Conservation (phyloP, 2,888 invertebrate genomes). For the Luperina testacea region DNA sequence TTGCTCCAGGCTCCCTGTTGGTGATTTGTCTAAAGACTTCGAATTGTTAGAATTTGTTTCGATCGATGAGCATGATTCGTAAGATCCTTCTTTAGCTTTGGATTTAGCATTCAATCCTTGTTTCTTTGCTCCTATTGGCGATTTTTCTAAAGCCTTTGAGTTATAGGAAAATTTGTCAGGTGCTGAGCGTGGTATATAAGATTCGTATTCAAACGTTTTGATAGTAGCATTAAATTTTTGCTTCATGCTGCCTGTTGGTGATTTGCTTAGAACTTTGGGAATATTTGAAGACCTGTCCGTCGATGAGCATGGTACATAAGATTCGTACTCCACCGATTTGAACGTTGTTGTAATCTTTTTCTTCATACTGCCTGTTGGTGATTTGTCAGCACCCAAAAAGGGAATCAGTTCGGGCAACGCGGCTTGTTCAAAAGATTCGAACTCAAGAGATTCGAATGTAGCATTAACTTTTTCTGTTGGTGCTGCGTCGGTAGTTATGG, state of each 20-base stretch:
- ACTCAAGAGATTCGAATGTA: slow-evolving; percentile 1
- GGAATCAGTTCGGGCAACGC: background rate
- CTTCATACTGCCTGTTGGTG: slow-evolving; percentile 25
- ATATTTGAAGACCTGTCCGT: background rate
- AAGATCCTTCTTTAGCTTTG: slow-evolving; percentile 10
- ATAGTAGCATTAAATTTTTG: slow-evolving; percentile 26
- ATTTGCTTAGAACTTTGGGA: slow-evolving; percentile 2
- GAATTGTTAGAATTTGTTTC: slow-evolving; percentile 4
- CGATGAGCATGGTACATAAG: slow-evolving; percentile 2
- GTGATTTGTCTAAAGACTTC: background rate
- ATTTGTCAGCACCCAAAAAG: slow-evolving; percentile 5
- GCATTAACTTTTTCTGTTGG: slow-evolving; percentile 2
- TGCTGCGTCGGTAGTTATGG: background rate
- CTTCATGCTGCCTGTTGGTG: slow-evolving; percentile 16
- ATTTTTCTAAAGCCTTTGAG: background rate
- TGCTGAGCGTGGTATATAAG: background rate
- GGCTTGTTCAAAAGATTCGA: slow-evolving; percentile 8
- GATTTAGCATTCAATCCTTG: background rate
- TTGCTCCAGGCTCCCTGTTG: slow-evolving; percentile 1
- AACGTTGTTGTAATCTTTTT: slow-evolving; percentile 19
- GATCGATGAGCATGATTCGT: slow-evolving; percentile 10
- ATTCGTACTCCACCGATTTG: slow-evolving; percentile 36
- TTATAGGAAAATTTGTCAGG: background rate
- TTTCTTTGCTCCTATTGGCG: background rate
- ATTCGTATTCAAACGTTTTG: slow-evolving; percentile 34